A percentile compares a stretch with the other conserved stretches of the same genome.
phyloP scores from a whole-genome alignment of 2,113 vertebrate genomes.

The Tetraodon nigroviridis region DNA sequence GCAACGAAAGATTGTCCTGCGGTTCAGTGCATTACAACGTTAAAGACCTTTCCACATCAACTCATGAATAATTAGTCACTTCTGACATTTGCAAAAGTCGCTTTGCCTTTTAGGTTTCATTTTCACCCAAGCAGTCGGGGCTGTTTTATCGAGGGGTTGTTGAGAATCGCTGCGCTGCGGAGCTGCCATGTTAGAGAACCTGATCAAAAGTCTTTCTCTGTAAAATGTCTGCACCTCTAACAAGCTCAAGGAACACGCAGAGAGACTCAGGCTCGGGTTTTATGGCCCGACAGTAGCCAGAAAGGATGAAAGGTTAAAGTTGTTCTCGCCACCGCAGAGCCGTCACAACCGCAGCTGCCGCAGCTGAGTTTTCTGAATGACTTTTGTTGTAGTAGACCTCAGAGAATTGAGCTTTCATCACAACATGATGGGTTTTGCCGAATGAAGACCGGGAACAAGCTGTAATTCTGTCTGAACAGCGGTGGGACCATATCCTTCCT shows the following conservation, averaged over 20 bases:
- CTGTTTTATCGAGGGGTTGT: too few relatives aligned
- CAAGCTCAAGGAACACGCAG: too few relatives aligned
- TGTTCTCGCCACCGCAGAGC: conserved; percentile 47
- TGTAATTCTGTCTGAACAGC: conserved; percentile 62
- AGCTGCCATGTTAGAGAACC: too few relatives aligned
- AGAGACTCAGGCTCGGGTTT: not conserved
- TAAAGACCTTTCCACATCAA: too few relatives aligned
- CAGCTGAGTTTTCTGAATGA: conserved; percentile 57
- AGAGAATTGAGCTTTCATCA: conserved; percentile 61
- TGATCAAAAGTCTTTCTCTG: too few relatives aligned
- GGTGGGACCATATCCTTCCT: conserved; percentile 30
- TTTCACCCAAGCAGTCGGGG: too few relatives aligned
- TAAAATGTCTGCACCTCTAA: too few relatives aligned
- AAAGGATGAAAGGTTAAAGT: conserved; percentile 70
- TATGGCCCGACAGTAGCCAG: conserved; percentile 32
- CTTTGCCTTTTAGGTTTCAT: too few relatives aligned
- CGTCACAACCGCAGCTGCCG: conserved; percentile 22
- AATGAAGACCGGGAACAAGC: conserved; percentile 58
- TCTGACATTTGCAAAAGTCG: too few relatives aligned
- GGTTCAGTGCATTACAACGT: not conserved
- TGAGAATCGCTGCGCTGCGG: too few relatives aligned
- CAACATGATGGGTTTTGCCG: conserved; percentile 69
- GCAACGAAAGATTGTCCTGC: not conserved
- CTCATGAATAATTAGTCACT: too few relatives aligned
- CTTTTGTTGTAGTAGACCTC: conserved; percentile 57